phyloP scores from a whole-genome alignment of 2,888 invertebrate species.

The Holacanthella duospinosa region DNA sequence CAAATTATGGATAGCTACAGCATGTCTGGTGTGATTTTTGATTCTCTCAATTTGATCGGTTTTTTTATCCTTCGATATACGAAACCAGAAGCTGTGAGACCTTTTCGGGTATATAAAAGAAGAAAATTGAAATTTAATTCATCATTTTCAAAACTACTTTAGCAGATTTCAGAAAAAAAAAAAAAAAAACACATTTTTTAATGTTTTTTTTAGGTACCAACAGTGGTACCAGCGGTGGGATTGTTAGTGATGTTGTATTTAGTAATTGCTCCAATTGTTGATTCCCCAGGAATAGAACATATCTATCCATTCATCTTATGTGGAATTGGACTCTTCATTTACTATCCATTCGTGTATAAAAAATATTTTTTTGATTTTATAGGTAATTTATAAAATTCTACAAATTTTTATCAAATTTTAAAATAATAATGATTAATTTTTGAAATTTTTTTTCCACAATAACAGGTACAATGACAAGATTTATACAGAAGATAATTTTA shows the following conservation, averaged over 20 bases:
- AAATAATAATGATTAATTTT: no score
- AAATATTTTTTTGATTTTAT: constrained; percentile 9
- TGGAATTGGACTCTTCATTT: constrained; percentile 14
- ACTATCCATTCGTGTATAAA: constrained; percentile 18
- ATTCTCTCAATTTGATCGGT: constrained; percentile 69
- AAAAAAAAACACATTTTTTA: no score
- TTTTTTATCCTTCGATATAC: constrained; percentile 61
- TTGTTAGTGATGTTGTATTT: constrained; percentile 13
- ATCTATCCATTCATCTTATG: constrained; percentile 12
- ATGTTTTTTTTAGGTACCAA: no score
- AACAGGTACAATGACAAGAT: constrained; percentile 12
- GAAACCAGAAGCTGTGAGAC: constrained; percentile 55
- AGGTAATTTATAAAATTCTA: no score
- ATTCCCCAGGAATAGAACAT: constrained; percentile 14
- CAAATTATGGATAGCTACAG: constrained; percentile 92
- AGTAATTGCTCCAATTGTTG: constrained; percentile 17
- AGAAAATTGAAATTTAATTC: no score
- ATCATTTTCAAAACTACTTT: no score
- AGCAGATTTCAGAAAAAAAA: no score
- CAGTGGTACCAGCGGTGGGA: constrained; percentile 12
- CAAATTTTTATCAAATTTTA: no score
- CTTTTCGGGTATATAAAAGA: constrained; percentile 60
- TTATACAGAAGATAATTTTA: constrained; percentile 13
- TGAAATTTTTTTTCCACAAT: no score
- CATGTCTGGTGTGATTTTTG: constrained; percentile 79